Evolutionary conservation across 1,140 invertebrate genomes (phyloP).

Genomic region (Aphaenogaster floridana): DNA sequence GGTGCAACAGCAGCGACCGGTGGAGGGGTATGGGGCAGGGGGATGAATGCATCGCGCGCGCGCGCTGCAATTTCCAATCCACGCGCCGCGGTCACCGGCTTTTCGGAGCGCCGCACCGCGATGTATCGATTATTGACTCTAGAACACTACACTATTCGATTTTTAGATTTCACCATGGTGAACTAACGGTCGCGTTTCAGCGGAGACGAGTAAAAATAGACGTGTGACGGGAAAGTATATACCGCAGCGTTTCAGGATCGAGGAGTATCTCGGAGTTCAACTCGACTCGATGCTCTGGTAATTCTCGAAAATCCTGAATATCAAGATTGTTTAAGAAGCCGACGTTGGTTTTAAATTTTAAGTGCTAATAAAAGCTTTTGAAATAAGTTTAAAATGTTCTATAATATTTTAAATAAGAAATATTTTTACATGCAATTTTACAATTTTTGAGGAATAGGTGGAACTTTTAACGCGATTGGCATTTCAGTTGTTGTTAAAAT

Average conservation of each 20-base stretch:
- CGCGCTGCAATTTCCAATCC: slow-evolving; percentile 50
- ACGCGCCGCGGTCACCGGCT: slow-evolving; percentile 56
- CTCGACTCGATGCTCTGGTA: background rate
- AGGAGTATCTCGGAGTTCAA: background rate
- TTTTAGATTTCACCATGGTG: slow-evolving; percentile 35
- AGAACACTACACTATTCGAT: slow-evolving; percentile 32
- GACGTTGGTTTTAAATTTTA: background rate
- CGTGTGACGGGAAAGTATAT: background rate
- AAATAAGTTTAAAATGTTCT: background rate
- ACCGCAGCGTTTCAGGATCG: background rate
- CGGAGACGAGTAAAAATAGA: slow-evolving; percentile 49
- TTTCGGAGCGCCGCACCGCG: slow-evolving; percentile 42
- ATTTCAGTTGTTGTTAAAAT: background rate
- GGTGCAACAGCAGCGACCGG: background rate
- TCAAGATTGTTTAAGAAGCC: background rate
- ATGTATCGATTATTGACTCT: slow-evolving; percentile 56
- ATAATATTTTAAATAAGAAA: background rate
- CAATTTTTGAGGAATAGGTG: no score
- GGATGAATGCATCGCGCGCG: background rate
- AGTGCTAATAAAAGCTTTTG: background rate
- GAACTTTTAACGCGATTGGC: background rate
- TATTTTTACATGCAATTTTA: background rate
- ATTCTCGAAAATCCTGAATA: background rate
- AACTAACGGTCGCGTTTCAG: background rate
- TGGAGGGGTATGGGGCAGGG: background rate